A percentile compares a stretch with the other conserved stretches of the same genome.
Conservation (phyloP, 2,888 invertebrate genomes). For the Melitaea athalia region DNA sequence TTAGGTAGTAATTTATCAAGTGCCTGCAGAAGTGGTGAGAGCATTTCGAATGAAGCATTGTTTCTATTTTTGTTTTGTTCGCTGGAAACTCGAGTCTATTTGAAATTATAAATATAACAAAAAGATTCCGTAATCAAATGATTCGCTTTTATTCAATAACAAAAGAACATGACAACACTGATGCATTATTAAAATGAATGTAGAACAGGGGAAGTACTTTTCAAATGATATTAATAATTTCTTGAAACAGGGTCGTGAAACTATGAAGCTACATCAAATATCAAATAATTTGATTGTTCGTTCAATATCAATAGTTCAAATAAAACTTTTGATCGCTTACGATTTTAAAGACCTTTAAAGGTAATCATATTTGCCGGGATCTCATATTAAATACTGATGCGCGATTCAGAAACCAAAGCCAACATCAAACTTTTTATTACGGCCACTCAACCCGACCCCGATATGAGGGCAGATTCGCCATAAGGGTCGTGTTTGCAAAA, state of each 20-base stretch:
- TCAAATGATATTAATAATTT: too few relatives aligned
- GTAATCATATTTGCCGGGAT: background rate
- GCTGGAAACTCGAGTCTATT: background rate
- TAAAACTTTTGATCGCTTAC: background rate
- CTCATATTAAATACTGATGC: slow-evolving; percentile 9
- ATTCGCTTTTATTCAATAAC: too few relatives aligned
- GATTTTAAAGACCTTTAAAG: too few relatives aligned
- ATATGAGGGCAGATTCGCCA: slow-evolving; percentile 25
- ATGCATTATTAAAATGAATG: too few relatives aligned
- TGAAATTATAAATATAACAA: background rate
- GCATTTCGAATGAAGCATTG: background rate
- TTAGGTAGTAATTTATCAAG: slow-evolving; percentile 33
- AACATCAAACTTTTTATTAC: slow-evolving; percentile 15
- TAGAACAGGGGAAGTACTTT: too few relatives aligned
- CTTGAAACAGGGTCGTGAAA: too few relatives aligned
- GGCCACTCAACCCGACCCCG: slow-evolving; percentile 24
- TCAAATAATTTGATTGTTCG: background rate
- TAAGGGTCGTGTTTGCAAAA: slow-evolving; percentile 31
- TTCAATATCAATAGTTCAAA: background rate
- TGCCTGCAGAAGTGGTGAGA: slow-evolving; percentile 19
- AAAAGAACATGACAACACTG: too few relatives aligned
- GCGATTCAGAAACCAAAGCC: slow-evolving; percentile 7
- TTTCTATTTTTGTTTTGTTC: background rate
- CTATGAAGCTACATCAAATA: background rate
- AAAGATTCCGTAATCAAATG: too few relatives aligned